Evolutionary conservation across 2,797 vertebrate species (phyloP).

Genomic region (Sebastes kiyomatsui): DNA sequence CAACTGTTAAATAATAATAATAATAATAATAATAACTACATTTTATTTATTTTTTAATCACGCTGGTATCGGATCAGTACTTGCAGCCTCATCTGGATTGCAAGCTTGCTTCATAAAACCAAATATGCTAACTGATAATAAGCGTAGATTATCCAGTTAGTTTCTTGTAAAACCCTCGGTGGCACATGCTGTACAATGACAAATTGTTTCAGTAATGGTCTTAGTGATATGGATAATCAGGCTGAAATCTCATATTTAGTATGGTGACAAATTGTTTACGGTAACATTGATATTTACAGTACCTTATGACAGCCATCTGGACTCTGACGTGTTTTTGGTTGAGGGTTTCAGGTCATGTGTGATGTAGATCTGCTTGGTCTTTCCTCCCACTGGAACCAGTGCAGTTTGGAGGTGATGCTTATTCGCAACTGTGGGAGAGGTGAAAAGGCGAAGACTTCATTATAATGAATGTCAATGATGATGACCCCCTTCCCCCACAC

Average conservation of each 20-base stretch:
- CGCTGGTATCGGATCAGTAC: too few relatives aligned
- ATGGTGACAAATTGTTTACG: not conserved
- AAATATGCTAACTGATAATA: not conserved
- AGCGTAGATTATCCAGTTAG: not conserved
- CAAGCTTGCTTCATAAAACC: not conserved
- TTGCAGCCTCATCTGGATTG: not conserved
- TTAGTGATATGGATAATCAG: not conserved
- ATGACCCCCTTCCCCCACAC: not conserved
- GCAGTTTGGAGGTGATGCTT: not conserved
- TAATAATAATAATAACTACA: too few relatives aligned
- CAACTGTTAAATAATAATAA: too few relatives aligned
- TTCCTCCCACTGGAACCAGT: constrained; percentile 20
- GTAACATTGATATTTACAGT: not conserved
- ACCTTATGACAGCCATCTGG: constrained; percentile 20
- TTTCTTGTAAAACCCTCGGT: not conserved
- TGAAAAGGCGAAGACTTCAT: constrained; percentile 49
- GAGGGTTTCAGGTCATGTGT: not conserved
- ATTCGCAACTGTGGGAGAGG: constrained; percentile 44
- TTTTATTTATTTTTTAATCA: too few relatives aligned
- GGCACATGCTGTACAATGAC: not conserved
- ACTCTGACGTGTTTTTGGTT: not conserved
- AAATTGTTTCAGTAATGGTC: not conserved
- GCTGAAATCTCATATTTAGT: not conserved
- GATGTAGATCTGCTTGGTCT: not conserved
- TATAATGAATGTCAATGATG: constrained; percentile 39